Evolutionary conservation across 2,113 vertebrate genomes (phyloP).

Genomic region (Triplophysa rosa): DNA sequence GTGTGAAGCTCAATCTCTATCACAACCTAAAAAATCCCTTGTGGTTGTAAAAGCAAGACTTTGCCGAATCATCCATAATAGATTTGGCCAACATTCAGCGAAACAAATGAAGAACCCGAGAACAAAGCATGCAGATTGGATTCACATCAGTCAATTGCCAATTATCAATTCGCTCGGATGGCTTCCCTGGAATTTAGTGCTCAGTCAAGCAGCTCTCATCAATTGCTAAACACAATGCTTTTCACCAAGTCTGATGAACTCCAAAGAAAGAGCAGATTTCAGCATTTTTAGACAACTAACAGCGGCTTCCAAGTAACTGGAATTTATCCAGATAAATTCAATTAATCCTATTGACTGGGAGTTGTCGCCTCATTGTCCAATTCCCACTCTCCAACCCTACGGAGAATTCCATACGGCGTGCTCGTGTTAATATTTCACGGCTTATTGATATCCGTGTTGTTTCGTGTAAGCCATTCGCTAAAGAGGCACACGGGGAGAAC

Average conservation of each 20-base stretch:
- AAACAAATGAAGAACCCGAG: conserved; percentile 21
- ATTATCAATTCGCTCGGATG: conserved; percentile 32
- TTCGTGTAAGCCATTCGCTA: conserved; percentile 24
- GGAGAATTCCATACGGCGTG: conserved; percentile 26
- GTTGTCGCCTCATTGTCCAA: conserved; percentile 34
- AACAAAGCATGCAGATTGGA: conserved; percentile 39
- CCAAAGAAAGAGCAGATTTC: background rate
- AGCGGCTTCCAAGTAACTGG: conserved; percentile 15
- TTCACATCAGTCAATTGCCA: conserved; percentile 37
- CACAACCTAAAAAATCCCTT: background rate
- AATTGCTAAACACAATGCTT: conserved; percentile 26
- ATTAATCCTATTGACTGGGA: conserved; percentile 28
- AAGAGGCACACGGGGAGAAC: conserved; percentile 17
- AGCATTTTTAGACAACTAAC: conserved; percentile 3
- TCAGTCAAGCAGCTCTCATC: conserved; percentile 35
- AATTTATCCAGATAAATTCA: conserved; percentile 34
- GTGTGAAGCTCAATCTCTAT: background rate
- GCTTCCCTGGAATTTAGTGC: conserved; percentile 17
- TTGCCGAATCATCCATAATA: background rate
- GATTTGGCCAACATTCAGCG: background rate
- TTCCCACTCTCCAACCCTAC: conserved; percentile 27
- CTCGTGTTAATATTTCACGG: conserved; percentile 42
- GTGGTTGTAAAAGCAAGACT: background rate
- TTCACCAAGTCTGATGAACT: background rate
- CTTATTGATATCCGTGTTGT: conserved; percentile 27